Evolutionary conservation across 2,797 vertebrate genomes (phyloP).

Genomic region (Pseudomugil tenellus): DNA sequence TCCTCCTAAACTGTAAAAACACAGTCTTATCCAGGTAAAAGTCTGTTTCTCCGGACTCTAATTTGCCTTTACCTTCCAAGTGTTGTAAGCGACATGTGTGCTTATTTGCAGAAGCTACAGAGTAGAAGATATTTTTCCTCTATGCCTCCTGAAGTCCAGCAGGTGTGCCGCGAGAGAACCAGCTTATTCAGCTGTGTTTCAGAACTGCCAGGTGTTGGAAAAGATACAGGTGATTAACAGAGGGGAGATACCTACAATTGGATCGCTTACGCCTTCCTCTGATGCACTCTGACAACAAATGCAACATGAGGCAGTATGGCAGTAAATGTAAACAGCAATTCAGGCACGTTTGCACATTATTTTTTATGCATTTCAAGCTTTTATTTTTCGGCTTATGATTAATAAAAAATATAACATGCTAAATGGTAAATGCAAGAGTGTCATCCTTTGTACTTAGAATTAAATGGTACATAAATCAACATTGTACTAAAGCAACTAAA

Average conservation of each 20-base stretch:
- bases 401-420: background rate
- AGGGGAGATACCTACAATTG: slow-evolving; percentile 8
- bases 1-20: background rate
- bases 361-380: background rate
- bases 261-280: slow-evolving; percentile 13
- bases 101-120: background rate
- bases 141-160: background rate
- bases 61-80: background rate
- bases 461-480: too few species aligned
- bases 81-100: background rate
- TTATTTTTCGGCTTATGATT: background rate
- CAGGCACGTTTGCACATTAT: background rate
- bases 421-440: too few species aligned
- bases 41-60: background rate
- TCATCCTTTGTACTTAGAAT: too few species aligned
- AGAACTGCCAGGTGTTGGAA: slow-evolving; percentile 34
- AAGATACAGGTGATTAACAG: slow-evolving; percentile 39
- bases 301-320: background rate
- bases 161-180: background rate
- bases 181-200: slow-evolving; percentile 9
- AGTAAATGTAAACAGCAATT: background rate
- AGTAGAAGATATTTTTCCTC: background rate
- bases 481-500: too few species aligned
- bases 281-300: slow-evolving; percentile 7
- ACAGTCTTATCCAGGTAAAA: background rate